A percentile compares a stretch with the other conserved stretches of the same genome.
phyloP scores from a whole-genome alignment of 2,797 vertebrate species.

The Neomorphus geoffroyi region DNA sequence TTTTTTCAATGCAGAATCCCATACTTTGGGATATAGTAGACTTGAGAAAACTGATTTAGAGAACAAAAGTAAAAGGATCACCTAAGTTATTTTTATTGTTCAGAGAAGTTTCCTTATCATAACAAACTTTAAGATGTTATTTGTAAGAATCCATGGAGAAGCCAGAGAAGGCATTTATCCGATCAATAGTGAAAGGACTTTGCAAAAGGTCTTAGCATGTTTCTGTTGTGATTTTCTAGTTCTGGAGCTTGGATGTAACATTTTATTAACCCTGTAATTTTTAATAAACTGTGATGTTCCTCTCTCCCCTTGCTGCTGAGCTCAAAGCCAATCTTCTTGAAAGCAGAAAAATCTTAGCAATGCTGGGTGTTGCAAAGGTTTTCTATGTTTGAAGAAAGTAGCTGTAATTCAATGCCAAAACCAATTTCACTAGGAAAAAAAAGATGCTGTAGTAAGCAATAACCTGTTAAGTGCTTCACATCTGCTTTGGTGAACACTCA shows the following conservation, averaged over 20 bases:
- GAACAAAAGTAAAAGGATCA: background rate
- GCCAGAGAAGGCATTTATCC: fast-evolving
- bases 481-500: background rate
- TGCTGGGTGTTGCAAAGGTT: background rate
- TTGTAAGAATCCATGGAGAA: background rate
- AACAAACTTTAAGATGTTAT: background rate
- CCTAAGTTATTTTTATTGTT: background rate
- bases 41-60: background rate
- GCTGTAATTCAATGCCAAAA: background rate
- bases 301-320: background rate
- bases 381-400: background rate
- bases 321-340: background rate
- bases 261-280: background rate
- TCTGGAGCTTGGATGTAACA: background rate
- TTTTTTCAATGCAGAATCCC: background rate
- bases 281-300: background rate
- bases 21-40: background rate
- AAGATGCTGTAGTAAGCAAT: background rate
- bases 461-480: background rate
- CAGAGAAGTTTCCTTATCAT: background rate
- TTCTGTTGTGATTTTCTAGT: background rate
- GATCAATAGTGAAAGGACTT: background rate
- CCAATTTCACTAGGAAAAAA: background rate
- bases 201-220: background rate
- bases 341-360: background rate